These are phyloP conservation scores for Pristionchus fissidentatus DNA, from an alignment of 2,888 invertebrate species.

Conservation along the genomic window DNA sequence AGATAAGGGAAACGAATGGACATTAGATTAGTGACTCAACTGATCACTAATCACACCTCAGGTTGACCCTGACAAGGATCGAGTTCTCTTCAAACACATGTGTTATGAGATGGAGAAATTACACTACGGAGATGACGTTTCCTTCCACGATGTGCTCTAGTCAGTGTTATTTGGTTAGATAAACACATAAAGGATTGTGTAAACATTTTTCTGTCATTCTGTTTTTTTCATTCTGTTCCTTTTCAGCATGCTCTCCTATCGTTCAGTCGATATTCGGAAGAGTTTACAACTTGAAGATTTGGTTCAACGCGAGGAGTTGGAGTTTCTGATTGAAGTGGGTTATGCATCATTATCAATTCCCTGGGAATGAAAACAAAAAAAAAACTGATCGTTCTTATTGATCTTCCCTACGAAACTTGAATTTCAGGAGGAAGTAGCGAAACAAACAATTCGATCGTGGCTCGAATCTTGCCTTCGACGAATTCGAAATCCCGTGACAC, in stretches of 20 bases:
- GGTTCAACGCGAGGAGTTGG: constrained; percentile 95
- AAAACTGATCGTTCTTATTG: too few species aligned
- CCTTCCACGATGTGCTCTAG: constrained; percentile 99
- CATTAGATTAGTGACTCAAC: too few species aligned
- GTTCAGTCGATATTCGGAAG: constrained; percentile 96
- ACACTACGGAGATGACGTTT: constrained; percentile 98
- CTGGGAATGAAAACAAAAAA: too few species aligned
- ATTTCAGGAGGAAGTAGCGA: constrained; percentile 85
- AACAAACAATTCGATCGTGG: constrained; percentile 98
- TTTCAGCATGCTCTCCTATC: constrained; percentile 90
- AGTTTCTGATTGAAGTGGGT: constrained; percentile 87
- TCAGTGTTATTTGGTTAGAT: constrained; percentile 79
- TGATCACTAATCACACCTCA: too few species aligned
- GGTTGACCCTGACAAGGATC: constrained; percentile 96
- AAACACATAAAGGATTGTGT: background rate
- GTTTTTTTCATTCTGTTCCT: background rate
- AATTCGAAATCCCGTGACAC: constrained; percentile 81
- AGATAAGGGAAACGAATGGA: background rate
- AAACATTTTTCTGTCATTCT: background rate
- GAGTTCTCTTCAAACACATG: constrained; percentile 98
- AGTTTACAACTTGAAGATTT: constrained; percentile 97
- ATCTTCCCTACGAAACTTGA: background rate
- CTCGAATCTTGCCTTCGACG: constrained; percentile 95
- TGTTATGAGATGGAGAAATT: constrained; percentile 97
- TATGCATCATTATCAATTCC: background rate